Evolutionary conservation across 2,797 vertebrate species (phyloP), one percentile per base, ranked within the genome.

Genomic region (Gobionotothen gibberifrons): DNA sequence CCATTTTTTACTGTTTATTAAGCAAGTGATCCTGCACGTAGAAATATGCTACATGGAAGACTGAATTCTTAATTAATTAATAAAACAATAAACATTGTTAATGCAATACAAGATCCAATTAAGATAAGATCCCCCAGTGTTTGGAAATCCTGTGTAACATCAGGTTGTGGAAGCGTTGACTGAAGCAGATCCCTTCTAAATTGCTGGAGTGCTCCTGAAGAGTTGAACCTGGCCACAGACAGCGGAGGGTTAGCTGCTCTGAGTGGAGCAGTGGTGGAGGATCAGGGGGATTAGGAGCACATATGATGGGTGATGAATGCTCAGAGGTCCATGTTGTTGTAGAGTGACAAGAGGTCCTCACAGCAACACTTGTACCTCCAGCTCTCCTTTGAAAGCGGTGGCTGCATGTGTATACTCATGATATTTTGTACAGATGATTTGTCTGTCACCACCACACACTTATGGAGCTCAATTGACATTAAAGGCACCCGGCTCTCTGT

Each of bases 401-500:
- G 66, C 49, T 72, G 76, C 76, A 68, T 75, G 56, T 71, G 61
- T 53, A 58, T 48, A 63, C 65, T 71, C 66, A 47, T 56, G 44
- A 54, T 61, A 56, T 70, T 74, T 69, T 63, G 74, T 59, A 44
- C 55, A 32, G 78, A 59, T 77, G 43, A 51, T 75, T 47, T 70
- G 54, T 85, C 87, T 84, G 81, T 91, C 89, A 86, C 40, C 87
- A 26, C 42, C 44, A 48, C 59, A 70, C 78, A 81, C 85, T 88
- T 79, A 29, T 13, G 48, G 19, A 32, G 53, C 42, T 56, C 19
- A 17, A 17, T 55, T 66, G 43, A 46, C 57, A 36, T 57, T 56
- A 51, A 66, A 57, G 51, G 9, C 47, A 54, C 26, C 7, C 21
- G 2, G 15, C 32, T 56, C 21, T 65, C 42, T n/a, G n/a, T n/a